These are phyloP conservation scores for Azemiops feae DNA, from an alignment of 2,113 vertebrate species.

Conservation along the genomic window DNA sequence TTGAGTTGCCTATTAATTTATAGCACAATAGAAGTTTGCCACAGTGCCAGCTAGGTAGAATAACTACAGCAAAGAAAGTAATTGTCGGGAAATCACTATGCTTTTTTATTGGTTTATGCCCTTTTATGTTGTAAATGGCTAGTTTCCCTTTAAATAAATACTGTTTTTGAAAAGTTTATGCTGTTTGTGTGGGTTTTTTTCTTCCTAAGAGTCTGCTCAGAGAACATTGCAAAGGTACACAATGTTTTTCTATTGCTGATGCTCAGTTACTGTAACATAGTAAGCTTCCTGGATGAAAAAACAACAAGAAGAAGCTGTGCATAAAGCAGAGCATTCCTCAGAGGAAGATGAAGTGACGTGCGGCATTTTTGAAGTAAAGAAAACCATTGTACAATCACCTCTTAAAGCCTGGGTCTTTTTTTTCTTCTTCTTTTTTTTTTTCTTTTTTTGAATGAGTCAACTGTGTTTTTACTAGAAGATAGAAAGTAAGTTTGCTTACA, in stretches of 20 bases:
- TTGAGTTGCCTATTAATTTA: not conserved
- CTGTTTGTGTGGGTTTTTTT: conserved; percentile 41
- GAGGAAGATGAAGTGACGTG: not conserved
- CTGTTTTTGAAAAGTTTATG: conserved; percentile 60
- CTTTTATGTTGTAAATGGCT: conserved; percentile 49
- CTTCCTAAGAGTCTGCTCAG: conserved; percentile 45
- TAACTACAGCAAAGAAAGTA: not conserved
- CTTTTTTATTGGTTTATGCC: conserved; percentile 19
- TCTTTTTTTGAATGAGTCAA: not conserved
- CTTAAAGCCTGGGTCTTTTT: not conserved
- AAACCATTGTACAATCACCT: not conserved
- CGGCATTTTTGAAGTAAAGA: not conserved
- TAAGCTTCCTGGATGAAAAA: not conserved
- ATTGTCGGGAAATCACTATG: not conserved
- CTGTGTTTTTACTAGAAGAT: not conserved
- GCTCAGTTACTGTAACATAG: not conserved
- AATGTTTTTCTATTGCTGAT: not conserved
- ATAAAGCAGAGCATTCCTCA: not conserved
- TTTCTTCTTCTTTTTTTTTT: too few species aligned
- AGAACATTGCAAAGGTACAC: not conserved
- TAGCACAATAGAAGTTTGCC: not conserved
- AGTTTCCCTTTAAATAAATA: conserved; percentile 70
- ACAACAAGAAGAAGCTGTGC: not conserved
- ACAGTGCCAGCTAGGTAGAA: conserved; percentile 64
- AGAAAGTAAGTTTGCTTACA: not conserved